Evolutionary conservation across 2,888 invertebrate genomes (phyloP).

Genomic region (Sarcophaga carnaria): DNA sequence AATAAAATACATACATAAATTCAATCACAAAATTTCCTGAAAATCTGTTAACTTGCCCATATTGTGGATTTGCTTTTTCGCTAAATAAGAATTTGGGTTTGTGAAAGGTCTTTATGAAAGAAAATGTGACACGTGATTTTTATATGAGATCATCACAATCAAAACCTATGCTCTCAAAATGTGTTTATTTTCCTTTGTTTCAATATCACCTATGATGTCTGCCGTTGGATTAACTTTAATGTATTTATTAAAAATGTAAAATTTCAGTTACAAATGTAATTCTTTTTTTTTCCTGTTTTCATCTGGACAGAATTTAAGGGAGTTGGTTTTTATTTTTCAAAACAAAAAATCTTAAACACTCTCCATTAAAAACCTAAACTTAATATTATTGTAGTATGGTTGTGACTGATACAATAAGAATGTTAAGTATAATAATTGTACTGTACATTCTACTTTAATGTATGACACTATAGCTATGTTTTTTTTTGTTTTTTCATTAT

Average conservation of each 20-base stretch:
- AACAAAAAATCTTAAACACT: not conserved
- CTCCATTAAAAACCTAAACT: not conserved
- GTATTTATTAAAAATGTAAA: too few relatives aligned
- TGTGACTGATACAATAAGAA: not conserved
- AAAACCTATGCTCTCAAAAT: not conserved
- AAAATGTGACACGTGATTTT: slow-evolving; percentile 52
- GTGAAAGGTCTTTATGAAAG: too few relatives aligned
- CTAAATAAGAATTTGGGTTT: not conserved
- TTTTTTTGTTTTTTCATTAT: not conserved
- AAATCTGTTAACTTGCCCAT: not conserved
- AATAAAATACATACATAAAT: too few relatives aligned
- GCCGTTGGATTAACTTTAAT: not conserved
- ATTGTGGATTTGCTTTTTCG: not conserved
- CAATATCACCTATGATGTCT: not conserved
- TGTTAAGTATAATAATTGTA: too few relatives aligned
- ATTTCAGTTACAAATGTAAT: not conserved
- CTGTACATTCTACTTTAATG: too few relatives aligned
- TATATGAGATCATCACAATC: slow-evolving; percentile 47
- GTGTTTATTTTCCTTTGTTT: not conserved
- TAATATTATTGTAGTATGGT: not conserved
- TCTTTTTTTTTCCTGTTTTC: not conserved
- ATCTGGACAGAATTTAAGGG: not conserved
- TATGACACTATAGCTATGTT: not conserved
- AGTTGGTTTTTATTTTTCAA: not conserved
- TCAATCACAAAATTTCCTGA: not conserved